phyloP scores from a whole-genome alignment of 2,888 invertebrate species.

The Acleris emargana region DNA sequence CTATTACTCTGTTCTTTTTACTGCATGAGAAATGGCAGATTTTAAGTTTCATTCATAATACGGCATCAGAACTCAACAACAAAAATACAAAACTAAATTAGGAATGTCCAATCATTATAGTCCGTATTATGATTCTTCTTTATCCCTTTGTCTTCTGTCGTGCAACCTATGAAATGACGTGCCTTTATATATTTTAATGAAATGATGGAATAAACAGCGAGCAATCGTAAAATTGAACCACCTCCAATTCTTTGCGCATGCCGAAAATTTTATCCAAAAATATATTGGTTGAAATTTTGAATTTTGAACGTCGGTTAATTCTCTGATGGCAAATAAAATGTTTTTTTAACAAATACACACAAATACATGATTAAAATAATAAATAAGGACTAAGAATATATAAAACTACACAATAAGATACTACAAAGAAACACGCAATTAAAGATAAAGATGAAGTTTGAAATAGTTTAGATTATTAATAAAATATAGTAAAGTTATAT shows the following conservation, averaged over 20 bases:
- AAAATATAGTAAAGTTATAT: not conserved
- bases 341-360: slow-evolving; percentile 11
- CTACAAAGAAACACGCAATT: not conserved
- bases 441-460: not conserved
- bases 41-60: too few species aligned
- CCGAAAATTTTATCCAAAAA: slow-evolving; percentile 70
- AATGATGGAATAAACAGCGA: not conserved
- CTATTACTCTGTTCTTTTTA: too few species aligned
- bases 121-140: too few species aligned
- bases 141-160: not conserved
- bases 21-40: too few species aligned
- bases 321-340: slow-evolving; percentile 67
- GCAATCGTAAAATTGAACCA: slow-evolving; percentile 52
- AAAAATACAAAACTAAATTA: too few species aligned
- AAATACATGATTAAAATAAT: slow-evolving; percentile 30
- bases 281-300: slow-evolving; percentile 64
- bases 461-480: not conserved
- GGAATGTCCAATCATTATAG: too few species aligned
- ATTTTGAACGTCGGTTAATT: slow-evolving; percentile 72
- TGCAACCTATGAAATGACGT: not conserved
- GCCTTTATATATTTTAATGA: too few species aligned
- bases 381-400: slow-evolving; percentile 7
- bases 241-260: slow-evolving; percentile 78
- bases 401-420: not conserved
- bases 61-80: too few species aligned